Conservation (phyloP, 2,888 invertebrate species). For the Cinara cedri region DNA sequence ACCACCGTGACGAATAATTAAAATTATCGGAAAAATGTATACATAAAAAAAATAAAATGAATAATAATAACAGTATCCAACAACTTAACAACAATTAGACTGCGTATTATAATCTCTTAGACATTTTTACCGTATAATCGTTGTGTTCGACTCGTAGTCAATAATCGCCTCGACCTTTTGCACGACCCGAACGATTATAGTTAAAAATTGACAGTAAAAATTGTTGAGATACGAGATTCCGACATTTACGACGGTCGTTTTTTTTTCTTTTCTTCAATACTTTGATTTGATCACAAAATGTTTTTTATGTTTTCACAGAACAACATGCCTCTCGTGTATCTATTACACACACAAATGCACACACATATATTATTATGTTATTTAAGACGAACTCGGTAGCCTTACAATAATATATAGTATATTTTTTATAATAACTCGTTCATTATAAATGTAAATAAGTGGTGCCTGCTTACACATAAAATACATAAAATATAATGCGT, state of each 20-base stretch:
- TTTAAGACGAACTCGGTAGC: too few species aligned
- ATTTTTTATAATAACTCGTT: too few species aligned
- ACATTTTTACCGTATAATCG: slow-evolving; percentile 49
- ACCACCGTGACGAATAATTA: slow-evolving; percentile 27
- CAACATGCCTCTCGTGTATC: too few species aligned
- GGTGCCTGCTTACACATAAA: too few species aligned
- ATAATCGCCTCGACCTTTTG: slow-evolving; percentile 31
- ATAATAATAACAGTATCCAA: neutral
- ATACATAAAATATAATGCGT: too few species aligned
- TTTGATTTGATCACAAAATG: neutral
- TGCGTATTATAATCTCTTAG: slow-evolving; percentile 27
- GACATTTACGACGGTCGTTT: slow-evolving; percentile 5
- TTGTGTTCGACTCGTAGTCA: neutral
- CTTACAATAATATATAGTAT: too few species aligned
- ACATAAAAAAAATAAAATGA: slow-evolving; percentile 9
- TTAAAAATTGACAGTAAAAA: slow-evolving; percentile 37
- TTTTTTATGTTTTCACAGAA: neutral
- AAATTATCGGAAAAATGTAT: slow-evolving; percentile 43
- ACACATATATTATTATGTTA: too few species aligned
- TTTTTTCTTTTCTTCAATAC: neutral
- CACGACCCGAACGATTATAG: slow-evolving; percentile 23
- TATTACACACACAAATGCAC: too few species aligned
- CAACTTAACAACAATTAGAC: neutral
- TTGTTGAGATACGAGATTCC: slow-evolving; percentile 17
- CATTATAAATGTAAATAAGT: too few species aligned